Conservation (phyloP, 2,888 invertebrate genomes). For the Parochlus steinenii region DNA sequence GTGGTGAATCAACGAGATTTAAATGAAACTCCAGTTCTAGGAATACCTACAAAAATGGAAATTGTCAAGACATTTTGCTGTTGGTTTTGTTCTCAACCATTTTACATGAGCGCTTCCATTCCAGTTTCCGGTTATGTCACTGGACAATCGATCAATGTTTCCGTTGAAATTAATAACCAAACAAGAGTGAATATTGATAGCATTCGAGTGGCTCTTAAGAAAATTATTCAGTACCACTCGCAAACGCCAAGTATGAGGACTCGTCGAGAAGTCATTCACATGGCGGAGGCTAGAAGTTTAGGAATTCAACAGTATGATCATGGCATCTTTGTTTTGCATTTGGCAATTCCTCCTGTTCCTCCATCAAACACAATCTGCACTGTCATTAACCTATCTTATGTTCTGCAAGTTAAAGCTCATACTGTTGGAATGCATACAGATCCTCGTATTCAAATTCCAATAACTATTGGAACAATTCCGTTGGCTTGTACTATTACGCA, state of each 20-base stretch:
- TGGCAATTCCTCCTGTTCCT: constrained; percentile 3
- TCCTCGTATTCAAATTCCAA: constrained; percentile 2
- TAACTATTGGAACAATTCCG: constrained; percentile 9
- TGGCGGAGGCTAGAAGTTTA: background rate
- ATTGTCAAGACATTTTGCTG: constrained; percentile 5
- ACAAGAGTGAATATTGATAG: background rate
- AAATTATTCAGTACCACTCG: constrained; percentile 3
- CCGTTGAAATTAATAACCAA: constrained; percentile 4
- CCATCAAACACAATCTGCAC: constrained; percentile 4
- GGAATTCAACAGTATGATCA: background rate
- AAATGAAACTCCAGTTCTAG: constrained; percentile 30
- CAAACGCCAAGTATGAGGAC: constrained; percentile 2
- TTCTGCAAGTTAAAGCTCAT: constrained; percentile 3
- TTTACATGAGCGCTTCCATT: constrained; percentile 5
- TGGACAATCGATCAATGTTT: constrained; percentile 2
- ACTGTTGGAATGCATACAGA: constrained; percentile 1
- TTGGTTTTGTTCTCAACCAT: constrained; percentile 1
- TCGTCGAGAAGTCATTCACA: background rate
- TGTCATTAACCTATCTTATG: constrained; percentile 4
- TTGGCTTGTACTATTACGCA: too few relatives aligned
- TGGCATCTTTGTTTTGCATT: background rate
- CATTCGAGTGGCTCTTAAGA: constrained; percentile 1
- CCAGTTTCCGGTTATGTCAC: constrained; percentile 6
- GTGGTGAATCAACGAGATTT: constrained; percentile 62
- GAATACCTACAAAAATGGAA: constrained; percentile 4